Conservation (phyloP, 1,140 invertebrate species). For the Drosophila lacertosa region DNA sequence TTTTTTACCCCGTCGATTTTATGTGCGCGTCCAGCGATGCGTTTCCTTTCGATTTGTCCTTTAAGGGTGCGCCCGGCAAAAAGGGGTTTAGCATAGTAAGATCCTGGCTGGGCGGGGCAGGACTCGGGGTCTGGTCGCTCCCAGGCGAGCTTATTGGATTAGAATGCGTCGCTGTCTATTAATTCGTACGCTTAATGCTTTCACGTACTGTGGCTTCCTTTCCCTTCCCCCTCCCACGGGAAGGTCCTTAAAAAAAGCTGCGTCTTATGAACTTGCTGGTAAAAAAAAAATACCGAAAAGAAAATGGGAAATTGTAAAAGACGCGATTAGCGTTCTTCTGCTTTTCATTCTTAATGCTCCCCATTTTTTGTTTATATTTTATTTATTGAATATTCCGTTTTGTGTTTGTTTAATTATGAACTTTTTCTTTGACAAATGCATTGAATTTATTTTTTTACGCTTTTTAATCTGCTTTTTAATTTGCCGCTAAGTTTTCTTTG, state of each 20-base stretch:
- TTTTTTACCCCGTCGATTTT: conserved; percentile 49
- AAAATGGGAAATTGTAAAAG: conserved; percentile 8
- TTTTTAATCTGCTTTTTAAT: conserved; percentile 78
- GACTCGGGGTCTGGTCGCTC: conserved; percentile 20
- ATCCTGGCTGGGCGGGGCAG: neutral
- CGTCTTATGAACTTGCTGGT: neutral
- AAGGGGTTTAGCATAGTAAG: conserved; percentile 65
- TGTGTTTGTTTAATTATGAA: conserved; percentile 81
- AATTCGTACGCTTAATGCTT: conserved; percentile 47
- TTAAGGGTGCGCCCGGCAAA: conserved; percentile 30
- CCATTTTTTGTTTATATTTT: conserved; percentile 1
- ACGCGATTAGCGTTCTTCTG: conserved; percentile 66
- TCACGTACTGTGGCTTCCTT: conserved; percentile 32
- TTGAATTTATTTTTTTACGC: conserved; percentile 43
- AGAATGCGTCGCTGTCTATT: conserved; percentile 49
- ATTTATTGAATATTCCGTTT: conserved; percentile 79
- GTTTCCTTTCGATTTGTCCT: conserved; percentile 56
- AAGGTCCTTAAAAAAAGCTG: conserved; percentile 14
- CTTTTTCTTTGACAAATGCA: conserved; percentile 75
- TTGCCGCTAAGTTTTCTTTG: conserved; percentile 70
- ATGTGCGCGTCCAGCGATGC: conserved; percentile 58
- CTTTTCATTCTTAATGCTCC: conserved; percentile 40
- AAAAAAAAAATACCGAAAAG: conserved; percentile 10
- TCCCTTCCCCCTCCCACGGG: too few relatives aligned
- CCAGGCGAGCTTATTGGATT: conserved; percentile 65